Evolutionary conservation across 2,888 invertebrate species (phyloP).

Genomic region (Rotaria magnacalcarata): DNA sequence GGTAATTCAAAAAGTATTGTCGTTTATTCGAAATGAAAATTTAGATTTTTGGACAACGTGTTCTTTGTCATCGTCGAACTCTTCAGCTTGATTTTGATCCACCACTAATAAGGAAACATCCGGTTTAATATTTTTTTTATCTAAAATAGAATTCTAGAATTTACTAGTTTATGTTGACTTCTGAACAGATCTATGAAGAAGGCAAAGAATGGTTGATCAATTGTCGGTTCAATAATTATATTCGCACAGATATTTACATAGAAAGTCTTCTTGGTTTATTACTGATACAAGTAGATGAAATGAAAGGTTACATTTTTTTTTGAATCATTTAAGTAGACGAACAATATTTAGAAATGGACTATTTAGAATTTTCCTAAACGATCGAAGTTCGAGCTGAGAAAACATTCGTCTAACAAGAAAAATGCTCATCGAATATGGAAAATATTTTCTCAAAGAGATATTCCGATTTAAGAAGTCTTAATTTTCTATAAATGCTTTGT

Average conservation of each 20-base stretch:
- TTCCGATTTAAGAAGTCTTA: too few relatives aligned
- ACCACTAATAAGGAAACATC: neutral
- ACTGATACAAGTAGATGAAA: neutral
- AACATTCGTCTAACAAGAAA: too few relatives aligned
- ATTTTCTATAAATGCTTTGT: too few relatives aligned
- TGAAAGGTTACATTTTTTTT: too few relatives aligned
- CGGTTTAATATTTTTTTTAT: neutral
- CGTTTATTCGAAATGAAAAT: too few relatives aligned
- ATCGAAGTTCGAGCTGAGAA: too few relatives aligned
- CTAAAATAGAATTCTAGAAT: neutral
- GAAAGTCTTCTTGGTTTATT: conserved; percentile 30
- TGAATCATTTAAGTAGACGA: too few relatives aligned
- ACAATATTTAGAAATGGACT: too few relatives aligned
- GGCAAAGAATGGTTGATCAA: neutral
- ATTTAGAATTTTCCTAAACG: too few relatives aligned
- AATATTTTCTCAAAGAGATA: too few relatives aligned
- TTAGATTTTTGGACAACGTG: conserved; percentile 32
- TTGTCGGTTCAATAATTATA: neutral
- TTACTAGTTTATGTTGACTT: neutral
- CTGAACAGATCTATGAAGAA: neutral
- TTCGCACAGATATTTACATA: neutral
- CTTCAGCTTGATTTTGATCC: conserved; percentile 8
- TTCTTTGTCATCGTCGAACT: neutral
- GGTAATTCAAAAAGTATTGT: neutral
- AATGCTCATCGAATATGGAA: too few relatives aligned